Conservation (phyloP, 2,797 vertebrate species). For the Falco cherrug region DNA sequence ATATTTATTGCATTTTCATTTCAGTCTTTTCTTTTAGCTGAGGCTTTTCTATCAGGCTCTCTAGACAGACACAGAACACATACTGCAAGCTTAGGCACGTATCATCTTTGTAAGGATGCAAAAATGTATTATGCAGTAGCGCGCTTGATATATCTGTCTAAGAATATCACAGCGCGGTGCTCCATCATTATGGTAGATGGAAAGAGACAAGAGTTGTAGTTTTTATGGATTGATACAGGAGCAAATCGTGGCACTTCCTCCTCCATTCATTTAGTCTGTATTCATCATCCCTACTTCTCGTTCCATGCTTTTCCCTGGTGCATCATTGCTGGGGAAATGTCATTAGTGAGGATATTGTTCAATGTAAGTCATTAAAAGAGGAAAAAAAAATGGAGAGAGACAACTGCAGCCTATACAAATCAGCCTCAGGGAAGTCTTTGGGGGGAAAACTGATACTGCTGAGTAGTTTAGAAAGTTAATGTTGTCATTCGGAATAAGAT, state of each 20-base stretch:
- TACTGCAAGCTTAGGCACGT: not conserved
- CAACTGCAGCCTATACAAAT: not conserved
- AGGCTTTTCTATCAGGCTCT: not conserved
- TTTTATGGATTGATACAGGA: not conserved
- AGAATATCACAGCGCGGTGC: not conserved
- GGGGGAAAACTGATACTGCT: not conserved
- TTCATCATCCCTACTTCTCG: not conserved
- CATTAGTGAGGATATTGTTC: slow-evolving; percentile 20
- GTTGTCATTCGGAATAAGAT: slow-evolving; percentile 31
- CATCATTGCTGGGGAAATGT: slow-evolving; percentile 14
- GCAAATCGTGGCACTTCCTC: not conserved
- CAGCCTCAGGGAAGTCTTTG: not conserved
- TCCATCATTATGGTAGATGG: not conserved
- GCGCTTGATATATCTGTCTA: not conserved
- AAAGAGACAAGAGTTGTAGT: not conserved
- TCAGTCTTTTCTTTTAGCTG: not conserved
- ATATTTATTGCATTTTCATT: not conserved
- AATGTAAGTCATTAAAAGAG: not conserved
- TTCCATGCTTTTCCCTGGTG: not conserved
- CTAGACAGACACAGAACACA: not conserved
- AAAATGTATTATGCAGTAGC: not conserved
- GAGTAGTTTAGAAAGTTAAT: slow-evolving; percentile 39
- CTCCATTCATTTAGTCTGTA: not conserved
- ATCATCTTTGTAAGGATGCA: not conserved
- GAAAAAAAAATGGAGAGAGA: not conserved